Evolutionary conservation across 2,888 invertebrate genomes (phyloP), one percentile per base, ranked within the genome.

Genomic region (Hydraecia micacea): DNA sequence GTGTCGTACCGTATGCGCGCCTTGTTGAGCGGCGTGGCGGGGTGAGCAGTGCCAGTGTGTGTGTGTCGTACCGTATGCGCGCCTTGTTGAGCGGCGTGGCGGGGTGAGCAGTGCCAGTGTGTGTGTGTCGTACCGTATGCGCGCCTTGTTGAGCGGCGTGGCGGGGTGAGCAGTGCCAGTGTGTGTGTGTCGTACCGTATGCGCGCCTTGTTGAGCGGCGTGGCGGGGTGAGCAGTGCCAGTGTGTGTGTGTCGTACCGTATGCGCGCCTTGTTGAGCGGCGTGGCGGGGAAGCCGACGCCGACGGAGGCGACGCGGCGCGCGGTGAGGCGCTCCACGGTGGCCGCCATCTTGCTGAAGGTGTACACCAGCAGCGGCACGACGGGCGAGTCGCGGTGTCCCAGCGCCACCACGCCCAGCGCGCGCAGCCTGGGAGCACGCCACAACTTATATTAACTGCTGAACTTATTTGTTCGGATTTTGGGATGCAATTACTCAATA

Each of bases 211-310:
- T 32, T 32, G 32, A 32, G 32, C 32, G 32, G 36, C 36, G 36
- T 3, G 36, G 3, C 36, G 36, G 3, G 5, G 36, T 36, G 36
- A 36, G 36, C 36, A 36, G 36, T 36, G 36, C 36, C 39, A 39
- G 8, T 42, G 46, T 46, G 36, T 0, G 15, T 6, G 0, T 15
- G 28, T 8, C 65, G 66, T 66, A 96, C 90, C 99, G 97, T 90
- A 99, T 99, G 91, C 99, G 97, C 55, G 99, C 98, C 96, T 98
- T 98, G 97, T 98, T 98, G 87, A 99, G 97, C 68, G 99, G 99
- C 73, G 99, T 99, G 79, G 99, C 99, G 77, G 99, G 99, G 96
- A 99, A 99, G 86, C 99, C 99, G 76, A 99, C 99, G 80, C 99
- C 99, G 15, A 99, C 99, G 28, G 98, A 98, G 76, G 99, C 99